Evolutionary conservation across 2,888 invertebrate genomes (phyloP), one percentile per base, ranked within the genome.

Genomic region (Hipparchia sbordonii): DNA sequence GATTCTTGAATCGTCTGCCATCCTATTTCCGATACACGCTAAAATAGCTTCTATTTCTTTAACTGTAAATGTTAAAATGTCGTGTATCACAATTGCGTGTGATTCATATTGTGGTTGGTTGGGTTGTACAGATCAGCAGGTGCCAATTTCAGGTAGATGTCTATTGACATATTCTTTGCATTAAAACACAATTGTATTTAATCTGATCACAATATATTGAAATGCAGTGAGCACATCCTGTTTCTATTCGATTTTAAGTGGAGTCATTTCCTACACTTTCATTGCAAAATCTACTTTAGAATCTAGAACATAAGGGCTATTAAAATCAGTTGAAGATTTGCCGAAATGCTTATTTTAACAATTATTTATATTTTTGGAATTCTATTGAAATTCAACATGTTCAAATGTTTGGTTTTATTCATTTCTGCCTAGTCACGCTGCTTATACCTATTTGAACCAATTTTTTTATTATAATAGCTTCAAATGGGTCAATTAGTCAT

Each of bases 121-220:
- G 73, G 75, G 65, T 52, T 52, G 52, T 52, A 65, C 12, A 78
- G 79, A 77, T 78, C 87, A 88, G 90, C 92, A 91, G 92, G 91
- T 91, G 91, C 77, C 87, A 78, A 79, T 75, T 79, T 81, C 91
- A 92, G 92, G 93, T 92, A 91, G 88, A 84, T 81, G 81, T 81
- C 85, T 82, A 86, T 90, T 88, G 84, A 87, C 77, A 76, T 78
- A 77, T 88, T 88, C 88, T 81, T 76, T 81, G 87, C 89, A 89
- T 87, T 86, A 82, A 84, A 78, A 81, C 78, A 85, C 84, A 86
- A 85, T 87, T 80, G 80, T 79, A 77, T 82, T 85, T 84, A 85
- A 82, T 82, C 80, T 81, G 81, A 83, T 84, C 83, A 85, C 81
- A 83, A 82, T 84, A 81, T 82, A 84, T 85, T 83, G 74, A 75